These are phyloP conservation scores for Camptogramma bilineatum DNA, from an alignment of 2,888 invertebrate genomes.

Conservation along the genomic window DNA sequence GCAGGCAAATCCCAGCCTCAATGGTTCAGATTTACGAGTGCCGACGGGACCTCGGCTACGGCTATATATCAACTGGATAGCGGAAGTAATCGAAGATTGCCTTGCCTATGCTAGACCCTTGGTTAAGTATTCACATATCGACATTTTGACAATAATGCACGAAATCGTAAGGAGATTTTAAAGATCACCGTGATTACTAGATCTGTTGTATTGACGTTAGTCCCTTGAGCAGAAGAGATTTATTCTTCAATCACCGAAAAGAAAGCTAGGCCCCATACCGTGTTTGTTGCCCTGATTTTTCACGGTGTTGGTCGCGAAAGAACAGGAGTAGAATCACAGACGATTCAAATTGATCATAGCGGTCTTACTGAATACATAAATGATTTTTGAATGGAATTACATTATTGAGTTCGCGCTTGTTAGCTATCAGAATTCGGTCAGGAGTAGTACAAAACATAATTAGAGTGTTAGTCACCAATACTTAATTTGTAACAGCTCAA, in stretches of 20 bases:
- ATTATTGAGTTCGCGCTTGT: not conserved
- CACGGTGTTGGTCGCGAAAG: too few relatives aligned
- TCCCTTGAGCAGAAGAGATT: too few relatives aligned
- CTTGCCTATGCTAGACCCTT: slow-evolving; percentile 33
- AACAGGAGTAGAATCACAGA: too few relatives aligned
- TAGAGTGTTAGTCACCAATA: not conserved
- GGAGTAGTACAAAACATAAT: not conserved
- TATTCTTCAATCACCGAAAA: too few relatives aligned
- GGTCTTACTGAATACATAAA: too few relatives aligned
- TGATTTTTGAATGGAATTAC: too few relatives aligned
- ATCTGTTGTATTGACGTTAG: not conserved
- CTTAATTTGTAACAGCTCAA: not conserved
- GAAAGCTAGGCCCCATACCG: too few relatives aligned
- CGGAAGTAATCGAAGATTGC: slow-evolving; percentile 44
- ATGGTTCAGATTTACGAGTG: slow-evolving; percentile 61
- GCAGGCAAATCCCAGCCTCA: slow-evolving; percentile 58
- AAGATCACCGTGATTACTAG: slow-evolving; percentile 8
- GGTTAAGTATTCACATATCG: slow-evolving; percentile 28
- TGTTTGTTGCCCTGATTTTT: too few relatives aligned
- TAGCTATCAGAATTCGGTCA: not conserved
- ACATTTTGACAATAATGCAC: slow-evolving; percentile 25
- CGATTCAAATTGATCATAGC: too few relatives aligned
- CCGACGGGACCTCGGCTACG: slow-evolving; percentile 40
- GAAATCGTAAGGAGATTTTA: slow-evolving; percentile 18
- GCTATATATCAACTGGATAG: slow-evolving; percentile 48